Evolutionary conservation across 2,888 invertebrate species (phyloP), one percentile per base, ranked within the genome.

Genomic region (Acrobasis repandana): DNA sequence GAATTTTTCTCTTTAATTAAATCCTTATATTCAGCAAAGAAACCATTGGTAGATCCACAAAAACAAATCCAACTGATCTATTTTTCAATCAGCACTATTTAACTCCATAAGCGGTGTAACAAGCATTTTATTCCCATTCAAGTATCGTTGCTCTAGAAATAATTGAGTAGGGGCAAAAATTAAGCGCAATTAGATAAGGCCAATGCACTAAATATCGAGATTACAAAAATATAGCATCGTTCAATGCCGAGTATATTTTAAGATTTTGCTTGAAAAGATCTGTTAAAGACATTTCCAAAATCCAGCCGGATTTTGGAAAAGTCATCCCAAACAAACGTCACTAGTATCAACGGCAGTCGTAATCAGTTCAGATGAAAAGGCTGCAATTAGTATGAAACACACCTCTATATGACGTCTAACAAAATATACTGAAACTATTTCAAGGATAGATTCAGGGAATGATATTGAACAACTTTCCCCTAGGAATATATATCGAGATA

Each of bases 121-220:
- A 54, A 54, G 54, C 54, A 54, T 54, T 43, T 54, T 54, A 54
- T 54, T 54, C 11, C 54, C 54, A 54, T 54, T 54, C 34, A 38
- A 58, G 34, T 58, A 58, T 58, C 58, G 49, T 58, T 58, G 58
- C 49, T 49, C 58, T 49, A 36, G 54, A 54, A 54, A 54, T 54
- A 54, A 54, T 54, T 54, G 54, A 54, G 54, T 54, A 20, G 48
- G 34, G 58, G 49, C 58, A 83, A 76, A 84, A 90, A 90, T 90
- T 89, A 89, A 87, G 82, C 80, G 82, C 83, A 89, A 90, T 90
- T 90, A 90, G 85, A 82, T 74, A 83, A 76, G 82, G 80, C 83
- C 80, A 79, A 85, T 82, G 88, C 83, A 20, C 38, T 43, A 54
- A 18, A 54, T 54, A 38, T 9, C 18, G 38, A 38, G 2, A 43